Conservation (phyloP, 2,888 invertebrate species). For the Cephus rjabovi region DNA sequence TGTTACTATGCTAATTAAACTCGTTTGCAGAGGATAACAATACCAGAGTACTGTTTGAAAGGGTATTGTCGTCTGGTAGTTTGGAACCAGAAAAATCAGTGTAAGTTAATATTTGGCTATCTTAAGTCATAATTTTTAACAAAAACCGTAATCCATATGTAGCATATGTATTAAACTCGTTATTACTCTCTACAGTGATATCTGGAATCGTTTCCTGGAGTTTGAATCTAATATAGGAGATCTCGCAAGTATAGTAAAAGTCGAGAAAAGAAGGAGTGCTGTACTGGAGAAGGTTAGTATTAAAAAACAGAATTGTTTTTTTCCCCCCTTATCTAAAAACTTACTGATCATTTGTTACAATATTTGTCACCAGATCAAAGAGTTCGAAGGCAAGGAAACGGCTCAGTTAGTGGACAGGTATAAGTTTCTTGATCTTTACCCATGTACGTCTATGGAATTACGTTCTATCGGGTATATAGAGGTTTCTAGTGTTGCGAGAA, state of each 20-base stretch:
- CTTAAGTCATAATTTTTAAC: background rate
- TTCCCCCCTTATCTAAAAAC: background rate
- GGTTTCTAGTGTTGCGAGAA: constrained; percentile 67
- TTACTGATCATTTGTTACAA: background rate
- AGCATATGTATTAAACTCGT: background rate
- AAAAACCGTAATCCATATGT: background rate
- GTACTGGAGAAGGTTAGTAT: constrained; percentile 85
- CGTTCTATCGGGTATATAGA: constrained; percentile 88
- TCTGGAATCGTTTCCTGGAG: constrained; percentile 98
- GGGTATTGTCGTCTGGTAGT: constrained; percentile 93
- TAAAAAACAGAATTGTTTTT: background rate
- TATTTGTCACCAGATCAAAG: constrained; percentile 78
- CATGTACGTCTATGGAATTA: constrained; percentile 91
- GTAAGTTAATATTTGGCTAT: constrained; percentile 66
- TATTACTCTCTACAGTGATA: constrained; percentile 74
- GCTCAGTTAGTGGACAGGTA: constrained; percentile 96
- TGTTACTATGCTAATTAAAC: constrained; percentile 7
- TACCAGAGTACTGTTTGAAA: constrained; percentile 97
- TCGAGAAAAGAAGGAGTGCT: constrained; percentile 92
- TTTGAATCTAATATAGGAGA: constrained; percentile 99
- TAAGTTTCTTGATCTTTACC: constrained; percentile 94
- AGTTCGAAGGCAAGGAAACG: constrained; percentile 97
- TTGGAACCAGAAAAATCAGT: constrained; percentile 92
- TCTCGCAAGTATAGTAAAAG: constrained; percentile 95
- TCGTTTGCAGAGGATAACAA: constrained; percentile 93